Percentiles rank a stretch among this genome's conserved stretches.
Evolutionary conservation across 2,113 vertebrate genomes (phyloP).

Genomic region (Podiceps cristatus): DNA sequence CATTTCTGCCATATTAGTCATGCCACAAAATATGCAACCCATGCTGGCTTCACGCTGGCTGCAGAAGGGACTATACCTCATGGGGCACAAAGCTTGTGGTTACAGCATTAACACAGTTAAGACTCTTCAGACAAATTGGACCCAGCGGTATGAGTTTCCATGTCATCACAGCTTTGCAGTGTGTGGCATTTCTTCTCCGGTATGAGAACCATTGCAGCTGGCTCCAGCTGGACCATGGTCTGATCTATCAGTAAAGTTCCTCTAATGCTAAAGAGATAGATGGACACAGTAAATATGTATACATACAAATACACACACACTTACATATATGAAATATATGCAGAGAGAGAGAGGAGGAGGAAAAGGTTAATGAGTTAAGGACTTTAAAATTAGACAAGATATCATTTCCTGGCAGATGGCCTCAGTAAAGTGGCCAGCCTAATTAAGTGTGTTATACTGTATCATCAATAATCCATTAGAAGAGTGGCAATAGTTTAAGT

Average conservation of each 20-base stretch:
- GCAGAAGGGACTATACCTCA: background rate
- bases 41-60: background rate
- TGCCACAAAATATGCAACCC: background rate
- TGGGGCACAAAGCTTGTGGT: background rate
- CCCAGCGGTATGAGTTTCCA: background rate
- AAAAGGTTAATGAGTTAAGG: background rate
- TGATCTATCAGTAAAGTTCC: background rate
- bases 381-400: slow-evolving; percentile 8
- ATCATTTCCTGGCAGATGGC: slow-evolving; percentile 4
- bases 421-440: slow-evolving; percentile 14
- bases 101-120: background rate
- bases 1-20: background rate
- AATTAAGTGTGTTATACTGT: slow-evolving; percentile 8
- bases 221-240: background rate
- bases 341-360: background rate
- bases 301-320: too few species aligned
- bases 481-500: background rate
- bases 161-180: background rate
- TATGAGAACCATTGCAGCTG: background rate
- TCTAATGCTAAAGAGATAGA: background rate
- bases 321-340: background rate
- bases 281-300: background rate
- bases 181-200: background rate
- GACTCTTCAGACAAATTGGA: background rate
- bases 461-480: slow-evolving; percentile 33